These are phyloP conservation scores for Drosophila rufa DNA, from an alignment of 1,140 invertebrate species.

Conservation along the genomic window DNA sequence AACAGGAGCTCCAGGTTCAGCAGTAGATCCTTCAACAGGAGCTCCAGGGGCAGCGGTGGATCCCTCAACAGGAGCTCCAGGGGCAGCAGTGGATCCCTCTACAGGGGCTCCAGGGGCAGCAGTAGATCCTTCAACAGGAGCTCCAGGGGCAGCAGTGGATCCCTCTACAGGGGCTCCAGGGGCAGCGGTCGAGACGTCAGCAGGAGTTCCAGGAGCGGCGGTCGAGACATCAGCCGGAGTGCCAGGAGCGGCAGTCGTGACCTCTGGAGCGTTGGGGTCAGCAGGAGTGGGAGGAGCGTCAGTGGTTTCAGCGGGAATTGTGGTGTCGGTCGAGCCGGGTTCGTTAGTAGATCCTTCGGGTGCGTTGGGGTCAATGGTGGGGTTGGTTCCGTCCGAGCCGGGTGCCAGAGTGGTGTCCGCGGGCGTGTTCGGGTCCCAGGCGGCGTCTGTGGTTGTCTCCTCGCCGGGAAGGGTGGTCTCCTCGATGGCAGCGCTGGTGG, in stretches of 20 bases:
- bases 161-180: conserved; percentile 11
- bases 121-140: neutral
- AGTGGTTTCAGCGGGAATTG: conserved; percentile 24
- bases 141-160: conserved; percentile 1
- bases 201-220: conserved; percentile 28
- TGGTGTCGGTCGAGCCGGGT: conserved; percentile 28
- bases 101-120: conserved; percentile 4
- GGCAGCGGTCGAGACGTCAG: neutral
- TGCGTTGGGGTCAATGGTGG: conserved; percentile 34
- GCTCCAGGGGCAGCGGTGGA: conserved; percentile 7
- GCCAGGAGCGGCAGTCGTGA: conserved; percentile 14
- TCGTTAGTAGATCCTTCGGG: conserved; percentile 27
- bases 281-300: conserved; percentile 7
- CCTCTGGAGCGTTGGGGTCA: conserved; percentile 8
- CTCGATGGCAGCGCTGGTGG: conserved; percentile 8
- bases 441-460: conserved; percentile 18
- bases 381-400: conserved; percentile 17
- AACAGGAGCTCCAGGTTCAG: neutral
- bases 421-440: conserved; percentile 26
- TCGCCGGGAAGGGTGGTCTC: conserved; percentile 23
- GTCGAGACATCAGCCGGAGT: conserved; percentile 9
- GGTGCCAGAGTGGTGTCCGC: conserved; percentile 15
- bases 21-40: conserved; percentile 7
- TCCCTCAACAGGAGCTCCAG: conserved; percentile 11
- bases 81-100: conserved; percentile 4